Conservation (phyloP, 2,888 invertebrate species). For the Andricus curvator region DNA sequence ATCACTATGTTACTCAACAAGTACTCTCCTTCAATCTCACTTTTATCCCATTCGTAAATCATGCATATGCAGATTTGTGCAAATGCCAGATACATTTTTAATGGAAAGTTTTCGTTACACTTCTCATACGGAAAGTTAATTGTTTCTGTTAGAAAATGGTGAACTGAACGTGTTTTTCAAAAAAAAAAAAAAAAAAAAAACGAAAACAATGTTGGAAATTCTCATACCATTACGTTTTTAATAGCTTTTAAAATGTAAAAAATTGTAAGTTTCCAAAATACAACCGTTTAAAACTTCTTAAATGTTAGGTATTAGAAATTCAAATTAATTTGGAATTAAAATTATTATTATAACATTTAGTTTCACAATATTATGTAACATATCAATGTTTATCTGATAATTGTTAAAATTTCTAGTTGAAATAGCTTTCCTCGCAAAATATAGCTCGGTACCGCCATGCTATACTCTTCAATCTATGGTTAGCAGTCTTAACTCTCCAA, state of each 20-base stretch:
- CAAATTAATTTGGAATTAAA: too few species aligned
- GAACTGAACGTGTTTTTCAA: not conserved
- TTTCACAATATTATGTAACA: too few species aligned
- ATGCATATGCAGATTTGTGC: not conserved
- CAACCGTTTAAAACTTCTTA: not conserved
- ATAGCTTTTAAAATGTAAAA: not conserved
- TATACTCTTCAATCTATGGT: too few species aligned
- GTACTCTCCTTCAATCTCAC: constrained; percentile 3
- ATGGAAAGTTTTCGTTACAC: not conserved
- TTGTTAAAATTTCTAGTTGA: too few species aligned
- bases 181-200: not conserved
- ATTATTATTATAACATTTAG: too few species aligned
- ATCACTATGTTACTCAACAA: not conserved
- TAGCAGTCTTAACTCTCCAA: too few species aligned
- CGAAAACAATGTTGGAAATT: not conserved
- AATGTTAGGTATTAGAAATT: too few species aligned
- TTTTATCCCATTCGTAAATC: not conserved
- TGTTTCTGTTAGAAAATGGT: not conserved
- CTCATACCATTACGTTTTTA: not conserved
- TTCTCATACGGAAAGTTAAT: not conserved
- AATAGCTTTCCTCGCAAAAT: too few species aligned
- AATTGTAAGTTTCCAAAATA: too few species aligned
- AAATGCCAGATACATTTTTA: not conserved
- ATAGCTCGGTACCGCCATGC: too few species aligned
- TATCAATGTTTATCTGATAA: too few species aligned